Conservation (phyloP, 2,888 invertebrate species). For the Camponotus fellah region DNA sequence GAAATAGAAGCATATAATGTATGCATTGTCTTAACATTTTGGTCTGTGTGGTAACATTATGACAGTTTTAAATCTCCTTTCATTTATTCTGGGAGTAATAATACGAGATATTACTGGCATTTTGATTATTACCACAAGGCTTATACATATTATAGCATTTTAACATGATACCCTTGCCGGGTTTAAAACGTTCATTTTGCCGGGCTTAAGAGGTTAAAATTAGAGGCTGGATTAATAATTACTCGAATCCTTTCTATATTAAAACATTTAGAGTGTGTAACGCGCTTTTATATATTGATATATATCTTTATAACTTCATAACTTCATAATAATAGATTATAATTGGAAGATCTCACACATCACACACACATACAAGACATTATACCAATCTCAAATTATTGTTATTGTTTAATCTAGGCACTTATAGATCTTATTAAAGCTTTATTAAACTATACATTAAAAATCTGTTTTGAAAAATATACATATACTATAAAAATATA, state of each 20-base stretch:
- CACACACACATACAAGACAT: not conserved
- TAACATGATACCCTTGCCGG: not conserved
- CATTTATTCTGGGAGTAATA: not conserved
- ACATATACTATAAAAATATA: not conserved
- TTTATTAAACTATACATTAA: not conserved
- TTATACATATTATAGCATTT: constrained; percentile 3
- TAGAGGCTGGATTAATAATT: not conserved
- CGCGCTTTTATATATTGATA: not conserved
- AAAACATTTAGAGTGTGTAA: not conserved
- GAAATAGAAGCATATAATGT: not conserved
- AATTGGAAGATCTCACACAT: not conserved
- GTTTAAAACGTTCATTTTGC: not conserved
- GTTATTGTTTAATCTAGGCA: not conserved
- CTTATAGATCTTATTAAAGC: not conserved
- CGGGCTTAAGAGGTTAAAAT: not conserved
- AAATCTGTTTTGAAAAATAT: not conserved
- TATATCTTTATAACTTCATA: not conserved
- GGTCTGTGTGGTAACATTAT: not conserved
- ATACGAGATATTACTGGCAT: not conserved
- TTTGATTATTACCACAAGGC: constrained; percentile 7
- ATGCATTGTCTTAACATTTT: constrained; percentile 4
- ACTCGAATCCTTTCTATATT: not conserved
- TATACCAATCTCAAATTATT: not conserved
- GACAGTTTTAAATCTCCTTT: not conserved
- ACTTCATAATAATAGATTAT: not conserved